phyloP scores from a whole-genome alignment of 1,140 invertebrate species.

The Lucilia cuprina region DNA sequence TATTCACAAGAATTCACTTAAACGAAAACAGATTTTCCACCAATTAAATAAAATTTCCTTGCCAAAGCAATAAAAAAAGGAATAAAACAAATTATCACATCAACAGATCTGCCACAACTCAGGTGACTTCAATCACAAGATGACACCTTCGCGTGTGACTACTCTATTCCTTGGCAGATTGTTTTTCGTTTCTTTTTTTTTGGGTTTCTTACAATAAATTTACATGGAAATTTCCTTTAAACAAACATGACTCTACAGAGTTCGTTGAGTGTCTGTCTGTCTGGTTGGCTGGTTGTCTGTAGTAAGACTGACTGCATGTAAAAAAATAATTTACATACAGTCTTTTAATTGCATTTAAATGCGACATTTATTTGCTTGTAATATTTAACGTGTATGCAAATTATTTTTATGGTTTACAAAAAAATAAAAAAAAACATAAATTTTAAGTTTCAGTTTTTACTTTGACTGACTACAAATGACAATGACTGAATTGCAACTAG shows the following conservation, averaged over 20 bases:
- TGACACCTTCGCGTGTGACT: neutral
- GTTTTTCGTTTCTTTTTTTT: too few species aligned
- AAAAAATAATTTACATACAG: neutral
- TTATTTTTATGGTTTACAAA: conserved; percentile 41
- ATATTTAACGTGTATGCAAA: conserved; percentile 60
- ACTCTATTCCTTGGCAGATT: too few species aligned
- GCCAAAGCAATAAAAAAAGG: neutral
- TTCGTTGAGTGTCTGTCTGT: neutral
- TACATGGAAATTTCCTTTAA: neutral
- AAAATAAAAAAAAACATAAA: neutral
- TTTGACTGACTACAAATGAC: neutral
- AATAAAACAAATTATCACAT: neutral
- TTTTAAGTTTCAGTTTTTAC: neutral
- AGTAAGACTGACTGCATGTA: neutral
- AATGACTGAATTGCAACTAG: too few species aligned
- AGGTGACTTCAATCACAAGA: neutral
- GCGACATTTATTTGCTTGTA: conserved; percentile 61
- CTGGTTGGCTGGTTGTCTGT: too few species aligned
- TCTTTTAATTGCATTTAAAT: conserved; percentile 62
- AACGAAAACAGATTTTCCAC: neutral
- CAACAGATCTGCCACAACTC: neutral
- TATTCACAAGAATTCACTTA: too few species aligned
- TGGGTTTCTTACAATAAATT: neutral
- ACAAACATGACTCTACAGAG: neutral
- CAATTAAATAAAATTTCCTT: neutral